Evolutionary conservation across 2,797 vertebrate genomes (phyloP).

Genomic region (Trachops cirrhosus): DNA sequence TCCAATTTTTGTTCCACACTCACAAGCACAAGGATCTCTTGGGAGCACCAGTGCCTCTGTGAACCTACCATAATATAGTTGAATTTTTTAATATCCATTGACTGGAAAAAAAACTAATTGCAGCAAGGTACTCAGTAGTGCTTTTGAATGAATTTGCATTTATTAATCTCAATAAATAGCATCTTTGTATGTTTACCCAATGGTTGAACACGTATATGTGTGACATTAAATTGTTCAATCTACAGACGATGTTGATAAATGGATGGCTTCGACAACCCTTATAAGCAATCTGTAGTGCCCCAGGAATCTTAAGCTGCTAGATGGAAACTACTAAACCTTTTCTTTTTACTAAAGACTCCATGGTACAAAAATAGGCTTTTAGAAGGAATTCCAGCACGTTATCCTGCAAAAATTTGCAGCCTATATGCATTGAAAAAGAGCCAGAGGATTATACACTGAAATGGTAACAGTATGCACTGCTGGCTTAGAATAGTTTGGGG

Average conservation of each 20-base stretch:
- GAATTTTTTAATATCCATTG: not conserved
- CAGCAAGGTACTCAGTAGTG: not conserved
- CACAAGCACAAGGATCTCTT: not conserved
- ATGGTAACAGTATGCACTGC: not conserved
- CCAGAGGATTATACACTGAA: not conserved
- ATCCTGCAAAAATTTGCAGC: not conserved
- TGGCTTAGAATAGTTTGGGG: not conserved
- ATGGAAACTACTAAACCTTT: not conserved
- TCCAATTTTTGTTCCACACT: not conserved
- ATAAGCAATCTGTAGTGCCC: not conserved
- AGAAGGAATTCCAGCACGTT: not conserved
- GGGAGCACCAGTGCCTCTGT: not conserved
- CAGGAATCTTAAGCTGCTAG: not conserved
- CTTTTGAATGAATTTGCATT: constrained; percentile 33
- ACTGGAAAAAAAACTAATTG: not conserved
- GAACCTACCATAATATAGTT: not conserved
- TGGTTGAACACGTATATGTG: not conserved
- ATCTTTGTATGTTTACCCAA: not conserved
- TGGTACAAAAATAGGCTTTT: constrained; percentile 22
- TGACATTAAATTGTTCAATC: not conserved
- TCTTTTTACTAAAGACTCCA: not conserved
- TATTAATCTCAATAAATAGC: not conserved
- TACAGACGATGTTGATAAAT: not conserved
- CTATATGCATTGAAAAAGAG: constrained; percentile 8
- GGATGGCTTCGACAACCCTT: not conserved